phyloP scores from a whole-genome alignment of 1,140 invertebrate genomes.

The Latrodectus geometricus region DNA sequence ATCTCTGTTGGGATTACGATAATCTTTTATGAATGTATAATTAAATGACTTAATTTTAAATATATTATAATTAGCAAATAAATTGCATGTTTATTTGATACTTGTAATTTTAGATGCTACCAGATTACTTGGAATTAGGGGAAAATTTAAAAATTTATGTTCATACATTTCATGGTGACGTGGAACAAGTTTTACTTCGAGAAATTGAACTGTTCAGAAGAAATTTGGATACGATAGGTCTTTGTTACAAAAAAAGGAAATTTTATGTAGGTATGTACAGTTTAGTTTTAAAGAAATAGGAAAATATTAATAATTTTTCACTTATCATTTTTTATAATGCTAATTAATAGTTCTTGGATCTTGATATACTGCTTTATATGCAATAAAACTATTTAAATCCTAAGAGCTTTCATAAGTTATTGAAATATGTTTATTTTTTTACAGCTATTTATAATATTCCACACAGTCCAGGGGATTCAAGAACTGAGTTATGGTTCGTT shows the following conservation, averaged over 20 bases:
- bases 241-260: slow-evolving; percentile 50
- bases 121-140: not conserved
- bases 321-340: too few species aligned
- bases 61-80: too few species aligned
- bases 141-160: slow-evolving; percentile 45
- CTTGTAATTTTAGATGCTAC: slow-evolving; percentile 3
- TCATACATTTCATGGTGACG: slow-evolving; percentile 44
- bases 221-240: slow-evolving; percentile 55
- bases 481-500: slow-evolving; percentile 52
- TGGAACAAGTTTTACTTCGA: slow-evolving; percentile 19
- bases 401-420: too few species aligned
- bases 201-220: slow-evolving; percentile 57
- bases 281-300: not conserved
- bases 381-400: too few species aligned
- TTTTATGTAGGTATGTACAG: slow-evolving; percentile 50
- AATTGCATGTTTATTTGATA: not conserved
- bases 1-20: too few species aligned
- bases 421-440: not conserved
- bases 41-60: too few species aligned
- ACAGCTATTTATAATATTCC: slow-evolving; percentile 46
- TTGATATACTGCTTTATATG: too few species aligned
- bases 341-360: too few species aligned
- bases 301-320: not conserved
- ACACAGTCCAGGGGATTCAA: slow-evolving; percentile 32
- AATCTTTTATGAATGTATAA: too few species aligned